Base-by-base conservation (phyloP, 2,888 invertebrate genomes). In the Polylopha cassiicola region DNA sequence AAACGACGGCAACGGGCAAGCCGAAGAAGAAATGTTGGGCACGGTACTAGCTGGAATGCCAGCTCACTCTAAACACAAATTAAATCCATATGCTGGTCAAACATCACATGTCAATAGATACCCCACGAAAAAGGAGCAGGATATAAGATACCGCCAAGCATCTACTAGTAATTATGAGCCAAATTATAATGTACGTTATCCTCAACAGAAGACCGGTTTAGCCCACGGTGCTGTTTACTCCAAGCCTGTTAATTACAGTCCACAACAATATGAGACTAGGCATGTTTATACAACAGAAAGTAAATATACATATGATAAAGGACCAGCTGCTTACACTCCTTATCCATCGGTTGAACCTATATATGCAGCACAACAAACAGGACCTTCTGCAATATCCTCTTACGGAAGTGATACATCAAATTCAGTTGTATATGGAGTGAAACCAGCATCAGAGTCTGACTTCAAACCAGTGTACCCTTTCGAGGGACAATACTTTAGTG, bases 11-110 rank as follows among this genome's bases (percentile, higher is more conserved):
- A 90, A 89, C 29, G 91, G 92, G 0, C 90, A 92, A 62, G 89
- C 89, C 5, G 93, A 93, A 68, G 93, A 93, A 71, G 92, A 92
- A 63, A 91, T 92, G 59, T 87, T 93, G 16, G 91, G 91, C 7
- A 91, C 92, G 58, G 91, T 92, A 0, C 81, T 92, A 34, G 91
- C 92, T 33, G 92, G 92, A 13, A 90, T 90, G 89, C 89, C 87
- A 5, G 72, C 78, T 13, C 81, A 87, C 34, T 65, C 86, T 4
- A 69, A 86, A 51, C 70, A 82, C 47, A 67, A 86, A 46, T 55
- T 85, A 0, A 86, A 86, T 23, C 84, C 86, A 3, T 82, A 86
- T 44, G 75, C 76, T 26, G 77, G 68, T 13, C 86, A 86, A 70
- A 80, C 79, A 37, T 61, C 74, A 26, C 65, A 80, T 39, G 51